These are phyloP conservation scores for Melanostigma gelatinosum DNA, from an alignment of 2,113 vertebrate species.

Conservation along the genomic window DNA sequence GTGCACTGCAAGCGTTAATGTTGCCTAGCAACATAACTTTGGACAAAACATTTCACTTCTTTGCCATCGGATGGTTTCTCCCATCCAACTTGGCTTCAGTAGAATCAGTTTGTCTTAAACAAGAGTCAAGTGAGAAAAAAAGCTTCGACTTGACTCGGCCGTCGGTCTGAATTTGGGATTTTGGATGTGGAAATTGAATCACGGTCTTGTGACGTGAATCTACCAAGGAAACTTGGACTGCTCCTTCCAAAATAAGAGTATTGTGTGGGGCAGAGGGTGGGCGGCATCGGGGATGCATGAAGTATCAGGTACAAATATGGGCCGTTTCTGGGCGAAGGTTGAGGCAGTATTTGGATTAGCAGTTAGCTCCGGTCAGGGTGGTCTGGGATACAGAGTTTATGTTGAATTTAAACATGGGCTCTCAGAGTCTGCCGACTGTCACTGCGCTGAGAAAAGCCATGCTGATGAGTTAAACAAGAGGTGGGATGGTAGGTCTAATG, in stretches of 20 bases:
- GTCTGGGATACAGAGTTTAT: constrained; percentile 67
- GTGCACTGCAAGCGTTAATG: background rate
- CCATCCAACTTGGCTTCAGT: constrained; percentile 7
- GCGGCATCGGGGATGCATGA: background rate
- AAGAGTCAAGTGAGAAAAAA: background rate
- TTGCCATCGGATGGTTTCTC: background rate
- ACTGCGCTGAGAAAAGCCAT: constrained; percentile 43
- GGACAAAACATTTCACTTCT: constrained; percentile 16
- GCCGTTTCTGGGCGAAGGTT: constrained; percentile 26
- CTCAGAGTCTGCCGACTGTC: constrained; percentile 60
- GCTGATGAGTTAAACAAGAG: constrained; percentile 38
- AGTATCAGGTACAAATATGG: constrained; percentile 51
- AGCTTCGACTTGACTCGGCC: background rate
- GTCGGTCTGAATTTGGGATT: constrained; percentile 11
- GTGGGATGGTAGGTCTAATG: background rate
- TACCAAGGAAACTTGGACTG: constrained; percentile 7
- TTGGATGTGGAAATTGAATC: constrained; percentile 6
- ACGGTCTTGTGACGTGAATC: constrained; percentile 8
- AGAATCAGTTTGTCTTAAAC: constrained; percentile 13
- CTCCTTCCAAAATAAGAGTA: constrained; percentile 25
- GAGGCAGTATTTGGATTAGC: constrained; percentile 60
- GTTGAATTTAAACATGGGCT: constrained; percentile 65
- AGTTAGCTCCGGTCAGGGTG: constrained; percentile 61
- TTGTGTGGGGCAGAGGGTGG: background rate
- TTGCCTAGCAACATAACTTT: constrained; percentile 36